A percentile compares a stretch with the other conserved stretches of the same genome.
These are phyloP conservation scores for Hippopotamyrus pictus DNA, from an alignment of 2,797 vertebrate genomes.

Conservation along the genomic window DNA sequence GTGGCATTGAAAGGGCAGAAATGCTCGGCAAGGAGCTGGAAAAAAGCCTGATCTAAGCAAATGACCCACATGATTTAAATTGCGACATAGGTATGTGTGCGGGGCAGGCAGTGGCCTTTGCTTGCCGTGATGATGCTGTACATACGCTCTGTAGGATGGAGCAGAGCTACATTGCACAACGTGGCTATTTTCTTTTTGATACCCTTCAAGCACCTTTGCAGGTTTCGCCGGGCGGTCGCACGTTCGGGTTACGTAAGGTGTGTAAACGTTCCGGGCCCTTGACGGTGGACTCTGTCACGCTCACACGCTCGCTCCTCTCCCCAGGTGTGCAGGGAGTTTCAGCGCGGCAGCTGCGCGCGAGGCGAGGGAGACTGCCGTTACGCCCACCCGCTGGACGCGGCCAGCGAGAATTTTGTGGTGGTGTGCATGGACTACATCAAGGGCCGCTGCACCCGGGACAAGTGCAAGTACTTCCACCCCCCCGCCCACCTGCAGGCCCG, in stretches of 20 bases:
- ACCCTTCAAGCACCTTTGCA: background rate
- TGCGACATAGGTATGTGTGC: background rate
- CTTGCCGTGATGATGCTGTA: background rate
- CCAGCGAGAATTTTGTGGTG: constrained; percentile 92
- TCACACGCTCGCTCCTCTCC: constrained; percentile 19
- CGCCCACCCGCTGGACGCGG: constrained; percentile 86
- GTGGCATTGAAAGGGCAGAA: background rate
- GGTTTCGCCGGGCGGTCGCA: background rate
- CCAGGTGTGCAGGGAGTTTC: constrained; percentile 96
- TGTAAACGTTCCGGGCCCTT: background rate
- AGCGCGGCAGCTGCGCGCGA: constrained; percentile 93
- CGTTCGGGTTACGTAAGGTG: background rate
- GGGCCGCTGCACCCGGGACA: constrained; percentile 92
- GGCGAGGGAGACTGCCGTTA: constrained; percentile 96
- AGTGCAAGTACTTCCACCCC: constrained; percentile 99
- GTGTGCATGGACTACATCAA: constrained; percentile 99
- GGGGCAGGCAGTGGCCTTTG: background rate
- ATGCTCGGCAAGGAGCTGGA: background rate
- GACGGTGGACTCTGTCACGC: background rate
- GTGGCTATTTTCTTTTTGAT: background rate
- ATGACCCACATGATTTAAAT: background rate
- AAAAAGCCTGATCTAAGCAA: background rate
- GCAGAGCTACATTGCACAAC: background rate
- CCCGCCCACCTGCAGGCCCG: constrained; percentile 95
- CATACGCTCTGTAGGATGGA: background rate